A percentile compares a stretch with the other conserved stretches of the same genome.
These are phyloP conservation scores for Diadophis punctatus DNA, from an alignment of 2,113 vertebrate genomes.

Conservation along the genomic window DNA sequence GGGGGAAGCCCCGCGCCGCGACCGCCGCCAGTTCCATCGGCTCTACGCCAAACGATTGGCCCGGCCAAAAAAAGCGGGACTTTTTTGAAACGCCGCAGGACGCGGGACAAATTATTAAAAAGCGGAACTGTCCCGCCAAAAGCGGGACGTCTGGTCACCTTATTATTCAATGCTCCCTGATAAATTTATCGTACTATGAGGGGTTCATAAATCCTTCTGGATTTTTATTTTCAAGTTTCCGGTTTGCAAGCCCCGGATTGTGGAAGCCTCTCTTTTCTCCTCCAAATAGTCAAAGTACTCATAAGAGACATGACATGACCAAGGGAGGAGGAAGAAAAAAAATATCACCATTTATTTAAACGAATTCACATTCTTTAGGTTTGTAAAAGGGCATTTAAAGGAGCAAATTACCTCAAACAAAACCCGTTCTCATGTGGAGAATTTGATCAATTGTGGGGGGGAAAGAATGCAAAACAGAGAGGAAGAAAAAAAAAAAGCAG, in stretches of 20 bases:
- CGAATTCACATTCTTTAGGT: conserved; percentile 41
- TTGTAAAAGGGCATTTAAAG: conserved; percentile 46
- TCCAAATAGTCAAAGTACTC: neutral
- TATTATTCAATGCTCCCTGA: conserved; percentile 35
- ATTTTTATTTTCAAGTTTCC: neutral
- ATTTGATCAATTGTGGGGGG: conserved; percentile 26
- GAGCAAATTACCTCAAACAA: conserved; percentile 41
- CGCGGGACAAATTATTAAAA: no score
- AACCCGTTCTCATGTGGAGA: conserved; percentile 43
- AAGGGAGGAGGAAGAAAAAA: neutral
- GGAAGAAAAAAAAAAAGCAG: conserved; percentile 26
- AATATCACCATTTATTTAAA: conserved; percentile 4
- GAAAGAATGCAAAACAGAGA: neutral
- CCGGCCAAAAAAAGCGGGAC: no score
- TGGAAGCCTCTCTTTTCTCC: neutral
- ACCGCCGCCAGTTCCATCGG: no score
- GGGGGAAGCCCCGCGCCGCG: no score
- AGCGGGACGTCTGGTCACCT: no score
- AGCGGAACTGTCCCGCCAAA: no score
- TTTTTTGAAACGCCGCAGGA: no score
- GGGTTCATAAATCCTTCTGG: conserved; percentile 26
- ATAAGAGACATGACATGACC: neutral
- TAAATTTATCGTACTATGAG: conserved; percentile 19
- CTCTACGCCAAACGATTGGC: no score
- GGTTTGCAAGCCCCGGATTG: neutral